Evolutionary conservation across 1,140 invertebrate species (phyloP).

Genomic region (Magallana ariakensis): DNA sequence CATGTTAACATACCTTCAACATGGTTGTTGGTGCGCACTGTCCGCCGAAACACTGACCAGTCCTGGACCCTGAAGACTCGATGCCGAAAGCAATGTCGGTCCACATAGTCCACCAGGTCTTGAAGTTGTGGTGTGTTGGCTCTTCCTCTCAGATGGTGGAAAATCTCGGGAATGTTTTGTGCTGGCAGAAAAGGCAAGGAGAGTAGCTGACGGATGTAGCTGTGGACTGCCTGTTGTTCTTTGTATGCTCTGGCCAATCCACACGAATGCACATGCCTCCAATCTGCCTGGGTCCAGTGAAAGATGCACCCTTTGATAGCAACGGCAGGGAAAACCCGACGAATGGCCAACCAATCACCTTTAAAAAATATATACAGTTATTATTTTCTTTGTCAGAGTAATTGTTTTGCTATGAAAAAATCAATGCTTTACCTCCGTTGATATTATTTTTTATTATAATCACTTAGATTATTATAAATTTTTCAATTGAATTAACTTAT

Average conservation of each 20-base stretch:
- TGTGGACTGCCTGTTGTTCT: not conserved
- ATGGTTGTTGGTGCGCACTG: not conserved
- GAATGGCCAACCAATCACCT: no score
- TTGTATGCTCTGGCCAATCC: conserved; percentile 16
- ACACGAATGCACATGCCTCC: conserved; percentile 1
- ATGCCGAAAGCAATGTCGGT: not conserved
- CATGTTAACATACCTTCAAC: not conserved
- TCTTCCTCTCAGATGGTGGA: not conserved
- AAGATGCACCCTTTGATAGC: conserved; percentile 50
- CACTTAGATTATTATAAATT: no score
- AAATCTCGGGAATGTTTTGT: not conserved
- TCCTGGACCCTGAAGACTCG: not conserved
- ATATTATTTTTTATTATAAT: no score
- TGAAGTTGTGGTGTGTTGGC: not conserved
- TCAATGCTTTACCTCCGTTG: no score
- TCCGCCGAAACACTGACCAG: not conserved
- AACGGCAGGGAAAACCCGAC: not conserved
- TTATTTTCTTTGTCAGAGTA: no score
- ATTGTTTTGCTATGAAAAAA: no score
- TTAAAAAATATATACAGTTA: no score
- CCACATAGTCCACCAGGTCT: conserved; percentile 10
- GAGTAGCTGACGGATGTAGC: not conserved
- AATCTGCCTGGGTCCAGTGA: conserved; percentile 55
- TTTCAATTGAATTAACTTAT: no score
- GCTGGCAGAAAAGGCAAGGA: conserved; percentile 1